Conservation (phyloP, 2,888 invertebrate species). For the Branchellion lobata region DNA sequence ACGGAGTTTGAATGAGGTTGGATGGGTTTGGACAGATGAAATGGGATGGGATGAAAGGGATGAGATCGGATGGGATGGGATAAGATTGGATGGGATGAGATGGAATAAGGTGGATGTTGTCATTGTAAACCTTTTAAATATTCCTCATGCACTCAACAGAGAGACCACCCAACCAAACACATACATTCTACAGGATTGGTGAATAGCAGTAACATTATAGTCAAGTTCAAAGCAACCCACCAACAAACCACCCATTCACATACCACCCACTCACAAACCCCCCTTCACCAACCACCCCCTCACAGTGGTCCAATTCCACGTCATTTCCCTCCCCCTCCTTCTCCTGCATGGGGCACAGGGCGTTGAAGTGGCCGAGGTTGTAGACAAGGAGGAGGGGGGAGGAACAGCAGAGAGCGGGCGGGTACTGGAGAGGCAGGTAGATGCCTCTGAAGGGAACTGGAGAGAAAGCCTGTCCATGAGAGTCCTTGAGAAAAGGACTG, state of each 20-base stretch:
- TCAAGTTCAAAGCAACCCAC: too few species aligned
- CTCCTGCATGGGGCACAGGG: conserved; percentile 68
- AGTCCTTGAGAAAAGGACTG: conserved; percentile 76
- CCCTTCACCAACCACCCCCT: neutral
- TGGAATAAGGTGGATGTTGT: too few species aligned
- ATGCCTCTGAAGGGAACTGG: conserved; percentile 82
- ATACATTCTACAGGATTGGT: too few species aligned
- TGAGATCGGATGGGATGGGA: neutral
- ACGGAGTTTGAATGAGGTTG: neutral
- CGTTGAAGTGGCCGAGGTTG: conserved; percentile 84
- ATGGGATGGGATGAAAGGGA: neutral
- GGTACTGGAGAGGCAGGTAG: conserved; percentile 77
- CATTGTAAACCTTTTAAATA: too few species aligned
- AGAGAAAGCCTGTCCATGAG: conserved; percentile 78
- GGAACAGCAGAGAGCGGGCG: conserved; percentile 69
- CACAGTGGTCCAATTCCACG: neutral
- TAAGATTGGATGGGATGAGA: neutral
- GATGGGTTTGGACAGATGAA: neutral
- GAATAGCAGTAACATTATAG: too few species aligned
- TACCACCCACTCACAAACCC: neutral
- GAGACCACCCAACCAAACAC: too few species aligned
- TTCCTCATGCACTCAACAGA: too few species aligned
- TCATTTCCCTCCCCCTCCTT: neutral
- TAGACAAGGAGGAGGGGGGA: conserved; percentile 73
- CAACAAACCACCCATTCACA: neutral